phyloP scores from a whole-genome alignment of 2,888 invertebrate genomes.

The Dicyrtoma fusca region DNA sequence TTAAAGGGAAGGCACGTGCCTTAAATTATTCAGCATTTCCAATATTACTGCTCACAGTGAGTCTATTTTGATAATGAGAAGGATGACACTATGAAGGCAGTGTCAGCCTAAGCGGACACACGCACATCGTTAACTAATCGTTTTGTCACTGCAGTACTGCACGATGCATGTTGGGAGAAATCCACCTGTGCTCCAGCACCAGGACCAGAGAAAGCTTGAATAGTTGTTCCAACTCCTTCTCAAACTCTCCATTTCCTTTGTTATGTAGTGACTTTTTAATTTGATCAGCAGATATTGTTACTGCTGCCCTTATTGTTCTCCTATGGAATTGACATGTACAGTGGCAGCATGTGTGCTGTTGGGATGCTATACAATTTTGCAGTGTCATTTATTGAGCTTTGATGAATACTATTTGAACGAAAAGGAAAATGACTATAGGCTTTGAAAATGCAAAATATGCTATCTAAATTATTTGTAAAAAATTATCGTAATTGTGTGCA shows the following conservation, averaged over 20 bases:
- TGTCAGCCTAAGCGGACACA: not conserved
- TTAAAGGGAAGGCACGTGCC: conserved; percentile 25
- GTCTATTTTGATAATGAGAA: conserved; percentile 17
- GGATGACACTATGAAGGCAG: not conserved
- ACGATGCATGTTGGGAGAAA: not conserved
- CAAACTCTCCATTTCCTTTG: not conserved
- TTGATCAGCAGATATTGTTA: not conserved
- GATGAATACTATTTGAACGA: too few relatives aligned
- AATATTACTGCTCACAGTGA: not conserved
- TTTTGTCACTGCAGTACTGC: not conserved
- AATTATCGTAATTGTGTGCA: too few relatives aligned
- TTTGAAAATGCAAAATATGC: too few relatives aligned
- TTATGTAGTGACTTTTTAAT: conserved; percentile 13
- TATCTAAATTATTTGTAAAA: too few relatives aligned
- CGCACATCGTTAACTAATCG: not conserved
- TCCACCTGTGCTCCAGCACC: not conserved
- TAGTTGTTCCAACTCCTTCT: too few relatives aligned
- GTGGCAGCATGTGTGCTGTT: too few relatives aligned
- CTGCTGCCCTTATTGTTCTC: too few relatives aligned
- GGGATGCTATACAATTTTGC: conserved; percentile 16
- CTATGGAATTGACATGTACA: too few relatives aligned
- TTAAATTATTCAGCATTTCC: conserved; percentile 4
- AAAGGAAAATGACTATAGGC: too few relatives aligned
- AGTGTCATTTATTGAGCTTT: conserved; percentile 24
- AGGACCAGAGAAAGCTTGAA: not conserved